Percentiles rank a stretch among this genome's conserved stretches.
Evolutionary conservation across 2,113 vertebrate genomes (phyloP).

Genomic region (Heloderma charlesbogerti): DNA sequence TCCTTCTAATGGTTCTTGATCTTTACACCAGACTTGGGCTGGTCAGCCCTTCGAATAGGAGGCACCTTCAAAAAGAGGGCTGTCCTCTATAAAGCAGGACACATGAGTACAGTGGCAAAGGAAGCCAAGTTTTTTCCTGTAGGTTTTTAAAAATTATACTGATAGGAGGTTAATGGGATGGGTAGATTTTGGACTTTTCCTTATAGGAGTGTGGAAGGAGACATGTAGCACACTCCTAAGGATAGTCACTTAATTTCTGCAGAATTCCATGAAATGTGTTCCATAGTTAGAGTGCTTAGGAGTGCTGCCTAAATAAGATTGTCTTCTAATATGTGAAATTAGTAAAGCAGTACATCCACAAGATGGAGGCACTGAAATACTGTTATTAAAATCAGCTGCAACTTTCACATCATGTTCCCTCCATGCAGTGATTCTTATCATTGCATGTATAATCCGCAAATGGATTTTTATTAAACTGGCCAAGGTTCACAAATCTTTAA

Average conservation of each 20-base stretch:
- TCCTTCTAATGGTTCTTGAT: background rate
- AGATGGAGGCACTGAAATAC: background rate
- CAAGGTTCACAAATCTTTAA: slow-evolving; percentile 24
- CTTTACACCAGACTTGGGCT: background rate
- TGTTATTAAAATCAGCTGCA: slow-evolving; percentile 30
- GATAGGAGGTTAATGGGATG: background rate
- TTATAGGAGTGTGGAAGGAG: background rate
- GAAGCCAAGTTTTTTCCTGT: background rate
- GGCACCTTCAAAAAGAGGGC: too few relatives aligned
- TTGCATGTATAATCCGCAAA: slow-evolving; percentile 18
- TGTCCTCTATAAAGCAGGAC: background rate
- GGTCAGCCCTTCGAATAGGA: background rate
- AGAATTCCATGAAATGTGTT: background rate
- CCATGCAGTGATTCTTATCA: slow-evolving; percentile 32
- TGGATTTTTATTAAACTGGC: slow-evolving; percentile 33
- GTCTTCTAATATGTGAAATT: background rate
- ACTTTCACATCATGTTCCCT: slow-evolving; percentile 8
- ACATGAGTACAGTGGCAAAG: background rate
- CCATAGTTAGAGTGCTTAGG: background rate
- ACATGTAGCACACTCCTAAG: background rate
- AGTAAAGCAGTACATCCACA: background rate
- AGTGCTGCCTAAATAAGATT: background rate
- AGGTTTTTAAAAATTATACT: background rate
- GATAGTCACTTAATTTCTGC: background rate
- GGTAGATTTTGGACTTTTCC: background rate